phyloP scores from a whole-genome alignment of 2,797 vertebrate genomes.

The Chromobotia macracanthus region DNA sequence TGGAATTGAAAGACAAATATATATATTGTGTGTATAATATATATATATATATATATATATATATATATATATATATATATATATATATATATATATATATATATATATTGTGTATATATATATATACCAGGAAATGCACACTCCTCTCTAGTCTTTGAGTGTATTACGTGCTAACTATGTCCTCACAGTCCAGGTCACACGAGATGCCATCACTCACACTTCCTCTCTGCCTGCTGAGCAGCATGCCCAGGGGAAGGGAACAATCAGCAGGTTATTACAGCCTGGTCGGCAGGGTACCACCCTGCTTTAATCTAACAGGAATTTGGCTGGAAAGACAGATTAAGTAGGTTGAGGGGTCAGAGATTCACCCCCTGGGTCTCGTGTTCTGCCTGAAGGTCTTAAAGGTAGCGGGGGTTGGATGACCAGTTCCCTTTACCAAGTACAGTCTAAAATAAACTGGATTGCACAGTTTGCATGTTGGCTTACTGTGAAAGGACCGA shows the following conservation, averaged over 20 bases:
- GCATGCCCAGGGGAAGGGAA: constrained; percentile 27
- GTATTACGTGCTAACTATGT: not conserved
- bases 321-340: constrained; percentile 46
- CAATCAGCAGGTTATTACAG: constrained; percentile 52
- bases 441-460: constrained; percentile 24
- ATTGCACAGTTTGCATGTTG: constrained; percentile 7
- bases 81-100: constrained; percentile 28
- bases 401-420: not conserved
- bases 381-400: constrained; percentile 25
- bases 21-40: no score
- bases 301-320: constrained; percentile 56
- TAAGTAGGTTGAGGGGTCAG: constrained; percentile 49
- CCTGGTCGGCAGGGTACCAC: constrained; percentile 45
- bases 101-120: no score
- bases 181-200: not conserved
- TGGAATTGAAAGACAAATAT: no score
- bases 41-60: no score
- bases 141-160: constrained; percentile 12
- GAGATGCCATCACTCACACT: constrained; percentile 51
- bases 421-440: constrained; percentile 7
- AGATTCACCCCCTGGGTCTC: constrained; percentile 36
- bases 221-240: constrained; percentile 51
- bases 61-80: no score
- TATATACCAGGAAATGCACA: constrained; percentile 13
- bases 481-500: not conserved